Percentiles rank a stretch among this genome's conserved stretches.
Evolutionary conservation across 2,888 invertebrate species (phyloP).

Genomic region (Lithodes maja): DNA sequence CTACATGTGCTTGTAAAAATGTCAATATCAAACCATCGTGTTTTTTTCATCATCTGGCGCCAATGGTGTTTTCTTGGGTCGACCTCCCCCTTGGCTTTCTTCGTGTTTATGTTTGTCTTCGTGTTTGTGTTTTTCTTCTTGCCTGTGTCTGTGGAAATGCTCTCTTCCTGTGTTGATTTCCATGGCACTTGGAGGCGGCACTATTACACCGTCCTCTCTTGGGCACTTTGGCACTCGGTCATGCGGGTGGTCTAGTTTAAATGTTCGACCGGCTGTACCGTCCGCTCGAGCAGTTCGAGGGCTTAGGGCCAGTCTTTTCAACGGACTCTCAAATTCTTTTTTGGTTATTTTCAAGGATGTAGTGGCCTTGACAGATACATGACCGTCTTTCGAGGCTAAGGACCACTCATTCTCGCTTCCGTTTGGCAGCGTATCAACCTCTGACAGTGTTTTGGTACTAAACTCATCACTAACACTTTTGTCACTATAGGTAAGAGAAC

Average conservation of each 20-base stretch:
- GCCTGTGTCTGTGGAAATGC: conserved; percentile 11
- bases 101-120: background rate
- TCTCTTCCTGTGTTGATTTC: conserved; percentile 16
- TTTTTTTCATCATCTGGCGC: conserved; percentile 22
- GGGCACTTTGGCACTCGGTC: conserved; percentile 30
- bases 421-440: conserved; percentile 27
- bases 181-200: background rate
- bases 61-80: background rate
- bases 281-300: conserved; percentile 33
- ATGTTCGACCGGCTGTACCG: background rate
- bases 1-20: background rate
- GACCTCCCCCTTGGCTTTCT: background rate
- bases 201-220: background rate
- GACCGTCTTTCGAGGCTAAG: background rate
- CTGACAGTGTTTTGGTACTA: conserved; percentile 34
- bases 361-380: background rate
- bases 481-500: conserved; percentile 13
- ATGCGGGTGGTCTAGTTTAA: background rate
- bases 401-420: conserved; percentile 43
- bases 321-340: conserved; percentile 11
- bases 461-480: conserved; percentile 17
- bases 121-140: conserved; percentile 22
- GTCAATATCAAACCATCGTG: conserved; percentile 50
- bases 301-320: conserved; percentile 19
- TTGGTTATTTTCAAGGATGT: background rate